phyloP scores from a whole-genome alignment of 2,888 invertebrate genomes.

The Machimus rusticus region DNA sequence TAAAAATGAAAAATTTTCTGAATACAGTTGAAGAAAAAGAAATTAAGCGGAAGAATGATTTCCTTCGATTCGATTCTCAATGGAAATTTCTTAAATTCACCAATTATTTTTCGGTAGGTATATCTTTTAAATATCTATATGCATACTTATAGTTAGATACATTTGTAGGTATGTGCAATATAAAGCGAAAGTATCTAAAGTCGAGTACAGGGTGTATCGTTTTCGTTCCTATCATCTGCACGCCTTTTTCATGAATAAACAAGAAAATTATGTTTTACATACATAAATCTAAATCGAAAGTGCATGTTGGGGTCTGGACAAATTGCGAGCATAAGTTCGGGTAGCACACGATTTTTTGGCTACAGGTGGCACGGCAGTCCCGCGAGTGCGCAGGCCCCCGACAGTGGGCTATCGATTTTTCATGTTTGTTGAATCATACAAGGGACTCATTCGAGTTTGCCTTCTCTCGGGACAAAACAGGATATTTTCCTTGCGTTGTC shows the following conservation, averaged over 20 bases:
- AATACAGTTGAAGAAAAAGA: too few species aligned
- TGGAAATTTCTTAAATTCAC: too few species aligned
- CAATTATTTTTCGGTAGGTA: not conserved
- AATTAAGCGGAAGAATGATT: too few species aligned
- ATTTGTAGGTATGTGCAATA: too few species aligned
- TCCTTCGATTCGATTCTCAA: too few species aligned
- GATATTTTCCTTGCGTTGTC: not conserved
- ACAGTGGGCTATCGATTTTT: conserved; percentile 51
- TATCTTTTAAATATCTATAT: not conserved
- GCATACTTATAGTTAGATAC: too few species aligned
- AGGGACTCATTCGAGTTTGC: conserved; percentile 48
- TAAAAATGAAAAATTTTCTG: too few species aligned
- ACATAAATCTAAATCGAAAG: not conserved
- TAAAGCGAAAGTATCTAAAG: not conserved
- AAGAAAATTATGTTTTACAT: not conserved
- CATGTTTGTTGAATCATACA: conserved; percentile 52
- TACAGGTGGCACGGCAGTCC: conserved; percentile 18
- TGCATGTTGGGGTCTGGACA: not conserved
- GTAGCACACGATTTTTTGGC: conserved; percentile 5
- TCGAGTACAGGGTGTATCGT: not conserved
- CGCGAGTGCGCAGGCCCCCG: not conserved
- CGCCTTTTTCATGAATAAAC: not conserved
- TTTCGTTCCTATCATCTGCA: not conserved
- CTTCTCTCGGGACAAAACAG: conserved; percentile 31
- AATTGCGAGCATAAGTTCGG: not conserved